Base-by-base conservation (phyloP, 1,140 invertebrate species). In the Halictus rubicundus region DNA sequence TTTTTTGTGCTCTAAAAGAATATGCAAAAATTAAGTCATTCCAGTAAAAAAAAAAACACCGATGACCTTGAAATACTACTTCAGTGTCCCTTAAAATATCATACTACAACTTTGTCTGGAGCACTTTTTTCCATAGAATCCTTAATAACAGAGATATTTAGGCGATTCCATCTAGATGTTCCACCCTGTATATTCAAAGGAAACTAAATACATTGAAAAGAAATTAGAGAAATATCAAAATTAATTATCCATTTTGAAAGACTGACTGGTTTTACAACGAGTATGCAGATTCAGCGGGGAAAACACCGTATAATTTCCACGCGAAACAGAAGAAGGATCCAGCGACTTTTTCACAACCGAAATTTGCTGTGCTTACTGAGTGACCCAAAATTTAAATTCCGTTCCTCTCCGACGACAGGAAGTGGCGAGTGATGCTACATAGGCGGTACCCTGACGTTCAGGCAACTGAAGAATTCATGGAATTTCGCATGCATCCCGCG, bases 361-460 rank as follows among this genome's bases (percentile, higher is more conserved):
- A 49, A n/a, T 49, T 64, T 19, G 5, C 23, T 23, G 25, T 32
- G 27, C 27, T n/a, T 32, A 46, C 39, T 16, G 21, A 9, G 10
- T 37, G 64, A 76, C 37, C 32, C 52, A 76, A 59, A 68, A 68
- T 68, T 42, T n/a, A 59, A 68, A 68, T 76, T 76, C 59, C 9
- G 19, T 54, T 68, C 52, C 19, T 21, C 3, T 42, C 10, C 39
- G 7, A 21, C 39, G 54, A 52, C n/a, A 16, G 42, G 16, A 12
- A 0, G 42, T 46, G 3, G 23, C 23, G 16, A 25, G n/a, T 7
- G 71, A 74, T 25, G 23, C 71, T 23, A 37, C 23, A 25, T 54
- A 39, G 46, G 21, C 14, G 42, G 27, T 16, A 19, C 39, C 37
- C 7, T 52, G 27, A 52, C 60, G 42, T 74, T 49, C 46, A 61